These are phyloP conservation scores for Timandra comae DNA, from an alignment of 2,888 invertebrate species.

Conservation along the genomic window DNA sequence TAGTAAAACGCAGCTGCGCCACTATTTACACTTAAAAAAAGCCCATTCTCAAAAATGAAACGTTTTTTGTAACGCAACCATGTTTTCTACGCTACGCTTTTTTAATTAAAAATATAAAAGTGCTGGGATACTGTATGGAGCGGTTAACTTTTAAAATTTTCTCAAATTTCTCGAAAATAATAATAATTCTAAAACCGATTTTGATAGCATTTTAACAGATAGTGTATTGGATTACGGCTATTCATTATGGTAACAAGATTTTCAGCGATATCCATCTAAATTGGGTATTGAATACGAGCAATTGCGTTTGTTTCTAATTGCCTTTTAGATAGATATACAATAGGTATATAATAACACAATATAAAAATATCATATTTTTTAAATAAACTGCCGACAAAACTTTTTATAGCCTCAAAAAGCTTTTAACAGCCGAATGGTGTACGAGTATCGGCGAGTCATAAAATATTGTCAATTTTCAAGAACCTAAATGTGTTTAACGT, in stretches of 20 bases:
- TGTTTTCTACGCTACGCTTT: not conserved
- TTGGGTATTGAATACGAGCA: too few species aligned
- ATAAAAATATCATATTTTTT: conserved; percentile 17
- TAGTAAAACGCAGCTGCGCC: conserved; percentile 17
- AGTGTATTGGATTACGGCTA: too few species aligned
- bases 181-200: too few species aligned
- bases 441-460: conserved; percentile 18
- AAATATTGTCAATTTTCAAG: conserved; percentile 24
- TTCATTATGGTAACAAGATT: too few species aligned
- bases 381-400: conserved; percentile 20
- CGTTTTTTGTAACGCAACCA: conserved; percentile 9
- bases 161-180: too few species aligned
- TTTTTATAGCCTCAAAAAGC: conserved; percentile 22
- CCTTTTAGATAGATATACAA: too few species aligned
- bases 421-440: conserved; percentile 24
- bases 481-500: conserved; percentile 17
- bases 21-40: conserved; percentile 13
- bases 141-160: too few species aligned
- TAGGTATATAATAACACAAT: too few species aligned
- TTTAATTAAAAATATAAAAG: not conserved
- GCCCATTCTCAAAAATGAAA: conserved; percentile 14
- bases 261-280: too few species aligned
- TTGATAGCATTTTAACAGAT: too few species aligned
- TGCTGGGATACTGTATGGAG: too few species aligned
- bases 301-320: too few species aligned